Evolutionary conservation across 1,140 invertebrate species (phyloP), one percentile per base, ranked within the genome.

Genomic region (Eulimnadia texana): DNA sequence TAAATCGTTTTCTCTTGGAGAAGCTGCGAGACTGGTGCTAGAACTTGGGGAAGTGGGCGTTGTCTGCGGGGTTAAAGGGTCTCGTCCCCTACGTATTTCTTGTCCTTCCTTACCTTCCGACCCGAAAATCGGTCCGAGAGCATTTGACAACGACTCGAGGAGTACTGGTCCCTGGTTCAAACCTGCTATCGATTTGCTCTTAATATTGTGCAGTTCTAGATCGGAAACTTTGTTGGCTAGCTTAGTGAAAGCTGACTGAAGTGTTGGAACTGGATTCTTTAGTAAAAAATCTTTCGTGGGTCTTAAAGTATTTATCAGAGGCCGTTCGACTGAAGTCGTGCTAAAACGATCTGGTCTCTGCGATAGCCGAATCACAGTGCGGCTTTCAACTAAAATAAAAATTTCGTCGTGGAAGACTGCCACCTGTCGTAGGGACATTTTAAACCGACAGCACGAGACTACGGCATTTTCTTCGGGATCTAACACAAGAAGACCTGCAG

Each of bases 381-480:
- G 47, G 49, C 42, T 50, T 16, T 50, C 58, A 10, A 60, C 16
- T 24, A 53, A 50, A 13, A 60, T 22, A 16, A 50, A 60, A n/a
- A 60, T 60, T n/a, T 60, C 58, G 20, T 60, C 42, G 58, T 51
- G 49, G 49, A 53, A 57, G 42, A 53, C 23, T 3, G 58, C 22
- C 6, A 22, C 49, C 10, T 60, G 58, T 54, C 47, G 24, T 1
- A 60, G 47, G 16, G 2, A 33, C 9, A 42, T 13, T 11, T 60
- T 60, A 42, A 53, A 60, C 11, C 49, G 49, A 60, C 58, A 56
- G 50, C 24, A 61, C 53, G 49, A 55, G 24, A 61, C 13, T n/a
- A 61, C 25, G 20, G 50, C 56, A 20, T 23, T 25, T n/a, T 55
- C 49, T 23, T 16, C 29, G 22, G 47, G 42, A 10, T 52, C 51